Base-by-base conservation (phyloP, 2,797 vertebrate genomes). In the Sebastes taczanowskii region DNA sequence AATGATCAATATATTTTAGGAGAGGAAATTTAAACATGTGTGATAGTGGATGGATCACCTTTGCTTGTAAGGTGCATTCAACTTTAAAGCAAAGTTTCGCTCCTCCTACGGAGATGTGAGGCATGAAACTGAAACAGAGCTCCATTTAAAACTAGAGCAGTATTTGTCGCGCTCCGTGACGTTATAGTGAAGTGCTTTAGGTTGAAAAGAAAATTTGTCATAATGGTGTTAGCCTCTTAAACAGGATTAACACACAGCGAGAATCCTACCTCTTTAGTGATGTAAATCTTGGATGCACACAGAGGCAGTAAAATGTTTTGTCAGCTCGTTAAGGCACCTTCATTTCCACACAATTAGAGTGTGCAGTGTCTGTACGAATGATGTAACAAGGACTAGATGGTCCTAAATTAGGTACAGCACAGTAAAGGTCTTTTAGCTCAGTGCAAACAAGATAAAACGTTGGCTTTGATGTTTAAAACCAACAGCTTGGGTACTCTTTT, bases 241-340 rank as follows among this genome's bases (percentile, higher is more conserved):
- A 81, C 27, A 49, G 60, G 84, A 59, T 87, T 72, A 81, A 55
- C 72, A 18, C 73, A 58, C 32, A 18, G 3, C 35, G 11, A 63
- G 3, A 52, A 72, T 65, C 65, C 27, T 8, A 23, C 66, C 77
- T 38, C 11, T 35, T 59, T 46, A 55, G 52, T 81, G 38, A 67
- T 46, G 71, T 42, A 22, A 67, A 77, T 46, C 22, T 27, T 2
- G 7, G 49, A 49, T 29, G 27, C 25, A 69, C 46, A 42, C 7
- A 67, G 9, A n/a, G 23, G 8, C 64, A 60, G 55, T 25, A 11
- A 82, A 78, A 60, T 27, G 55, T 38, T 75, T 79, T 74, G 56
- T 79, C 74, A 75, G 71, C 58, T 80, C 66, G 11, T 72, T 64
- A 62, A 23, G 7, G 22, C 38, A 25, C 14, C 23, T 78, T 23